Conservation (phyloP, 2,113 vertebrate genomes). For the Ceyx margarethae region DNA sequence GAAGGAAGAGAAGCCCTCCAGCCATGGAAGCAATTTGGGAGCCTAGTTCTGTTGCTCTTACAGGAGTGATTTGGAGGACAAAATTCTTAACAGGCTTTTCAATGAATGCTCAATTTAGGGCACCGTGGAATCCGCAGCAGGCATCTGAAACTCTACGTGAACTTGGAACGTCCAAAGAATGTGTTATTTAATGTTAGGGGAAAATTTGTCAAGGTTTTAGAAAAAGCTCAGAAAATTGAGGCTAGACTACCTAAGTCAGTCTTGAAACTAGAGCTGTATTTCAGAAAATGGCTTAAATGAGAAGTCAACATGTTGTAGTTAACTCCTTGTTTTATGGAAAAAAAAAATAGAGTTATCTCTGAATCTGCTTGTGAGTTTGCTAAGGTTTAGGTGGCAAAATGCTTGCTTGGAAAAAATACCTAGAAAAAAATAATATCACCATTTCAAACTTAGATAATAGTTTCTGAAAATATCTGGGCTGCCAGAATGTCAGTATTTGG, state of each 20-base stretch:
- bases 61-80: not conserved
- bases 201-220: not conserved
- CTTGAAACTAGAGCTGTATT: not conserved
- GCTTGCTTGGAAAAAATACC: not conserved
- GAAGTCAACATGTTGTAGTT: not conserved
- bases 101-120: not conserved
- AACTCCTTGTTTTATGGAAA: not conserved
- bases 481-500: conserved; percentile 16
- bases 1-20: not conserved
- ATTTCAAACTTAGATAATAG: conserved; percentile 39
- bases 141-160: not conserved
- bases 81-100: not conserved
- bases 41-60: not conserved
- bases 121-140: not conserved
- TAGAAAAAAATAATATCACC: not conserved
- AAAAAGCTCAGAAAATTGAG: conserved; percentile 20
- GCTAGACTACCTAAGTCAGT: not conserved
- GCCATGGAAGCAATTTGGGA: not conserved
- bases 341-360: not conserved
- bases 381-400: not conserved
- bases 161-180: not conserved
- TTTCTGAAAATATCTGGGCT: conserved; percentile 32
- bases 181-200: not conserved
- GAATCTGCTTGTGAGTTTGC: not conserved
- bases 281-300: not conserved